Percentiles rank a stretch among this genome's conserved stretches.
These are phyloP conservation scores for Pterocles gutturalis DNA, from an alignment of 2,113 vertebrate genomes.

Conservation along the genomic window DNA sequence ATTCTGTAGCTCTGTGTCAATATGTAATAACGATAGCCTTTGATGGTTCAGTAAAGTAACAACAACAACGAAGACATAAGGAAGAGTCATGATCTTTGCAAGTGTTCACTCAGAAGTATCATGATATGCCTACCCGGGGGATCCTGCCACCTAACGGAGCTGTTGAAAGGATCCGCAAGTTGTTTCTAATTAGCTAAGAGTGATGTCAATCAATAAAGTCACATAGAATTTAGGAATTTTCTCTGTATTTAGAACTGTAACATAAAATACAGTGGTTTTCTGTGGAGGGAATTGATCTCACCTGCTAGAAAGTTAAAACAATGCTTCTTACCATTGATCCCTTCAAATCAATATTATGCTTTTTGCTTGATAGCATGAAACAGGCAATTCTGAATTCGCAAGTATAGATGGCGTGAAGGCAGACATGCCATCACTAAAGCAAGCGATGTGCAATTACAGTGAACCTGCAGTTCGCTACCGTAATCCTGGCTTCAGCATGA, in stretches of 20 bases:
- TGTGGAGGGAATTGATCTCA: background rate
- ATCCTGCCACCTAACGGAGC: background rate
- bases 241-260: background rate
- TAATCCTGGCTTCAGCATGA: background rate
- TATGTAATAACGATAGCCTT: background rate
- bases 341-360: slow-evolving; percentile 8
- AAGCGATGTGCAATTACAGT: background rate
- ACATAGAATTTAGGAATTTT: background rate
- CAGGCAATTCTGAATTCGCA: background rate
- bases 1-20: slow-evolving; percentile 1
- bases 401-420: background rate
- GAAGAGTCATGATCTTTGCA: background rate
- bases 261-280: background rate
- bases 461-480: slow-evolving; percentile 21
- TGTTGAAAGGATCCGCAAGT: background rate
- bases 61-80: background rate
- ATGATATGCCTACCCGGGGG: background rate
- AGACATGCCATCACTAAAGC: background rate
- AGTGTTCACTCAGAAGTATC: background rate
- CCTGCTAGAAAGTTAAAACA: slow-evolving; percentile 22
- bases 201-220: background rate
- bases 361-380: background rate
- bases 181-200: background rate
- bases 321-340: background rate
- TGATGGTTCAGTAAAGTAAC: background rate